phyloP scores from a whole-genome alignment of 2,113 vertebrate genomes.

The Ardeotis arabs region DNA sequence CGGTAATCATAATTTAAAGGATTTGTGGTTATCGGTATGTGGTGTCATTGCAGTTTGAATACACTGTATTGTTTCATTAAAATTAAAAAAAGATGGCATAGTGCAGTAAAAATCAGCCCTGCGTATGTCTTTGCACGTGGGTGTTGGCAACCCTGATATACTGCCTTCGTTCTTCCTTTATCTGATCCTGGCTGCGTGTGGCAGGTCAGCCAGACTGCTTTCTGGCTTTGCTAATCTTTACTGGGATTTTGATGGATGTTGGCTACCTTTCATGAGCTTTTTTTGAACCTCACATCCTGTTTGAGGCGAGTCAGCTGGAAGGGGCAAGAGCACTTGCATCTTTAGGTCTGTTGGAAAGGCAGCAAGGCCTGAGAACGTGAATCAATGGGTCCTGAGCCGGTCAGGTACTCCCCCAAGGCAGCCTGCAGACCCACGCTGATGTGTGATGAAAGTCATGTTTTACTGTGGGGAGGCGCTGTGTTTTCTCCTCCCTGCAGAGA shows the following conservation, averaged over 20 bases:
- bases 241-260: neutral
- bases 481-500: neutral
- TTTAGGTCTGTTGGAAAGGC: neutral
- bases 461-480: neutral
- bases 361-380: neutral
- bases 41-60: neutral
- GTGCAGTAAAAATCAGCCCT: neutral
- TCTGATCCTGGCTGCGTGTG: neutral
- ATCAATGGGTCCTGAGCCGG: neutral
- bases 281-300: neutral
- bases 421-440: neutral
- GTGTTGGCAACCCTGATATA: too few relatives aligned
- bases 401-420: neutral
- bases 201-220: neutral
- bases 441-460: neutral
- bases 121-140: rapidly evolving
- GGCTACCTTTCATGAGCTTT: neutral
- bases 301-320: neutral
- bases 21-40: neutral
- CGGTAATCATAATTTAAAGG: neutral
- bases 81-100: neutral
- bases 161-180: neutral
- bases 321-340: rapidly evolving
- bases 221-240: neutral
- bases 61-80: neutral